Base-by-base conservation (phyloP, 2,797 vertebrate genomes). In the Amphiprion clarkii region DNA sequence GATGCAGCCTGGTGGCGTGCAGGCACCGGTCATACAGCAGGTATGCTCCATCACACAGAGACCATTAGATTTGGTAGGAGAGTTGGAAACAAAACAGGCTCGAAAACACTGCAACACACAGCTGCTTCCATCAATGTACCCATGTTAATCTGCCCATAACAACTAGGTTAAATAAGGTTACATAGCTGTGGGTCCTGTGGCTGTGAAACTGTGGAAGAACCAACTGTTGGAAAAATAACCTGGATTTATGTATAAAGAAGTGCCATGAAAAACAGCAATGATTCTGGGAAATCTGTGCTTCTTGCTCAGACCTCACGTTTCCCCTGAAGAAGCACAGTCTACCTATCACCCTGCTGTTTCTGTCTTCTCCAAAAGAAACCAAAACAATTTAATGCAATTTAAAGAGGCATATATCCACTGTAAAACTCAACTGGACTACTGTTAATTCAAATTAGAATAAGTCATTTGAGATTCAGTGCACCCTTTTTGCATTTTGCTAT, bases 11-110 rank as follows among this genome's bases (percentile, higher is more conserved):
- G 96, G 97, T 6, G 97, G 96, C 5, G 97, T 98, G 55, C 98
- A 99, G 89, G 97, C 98, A 5, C 98, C 98, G 1, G 97, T 99
- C 79, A 99, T 99, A 91, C 98, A 99, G 81, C 98, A 99, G 97
- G 98, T 99, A 84, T 9, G 74, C 29, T 46, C n/a, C 13, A 13
- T 59, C 25, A 61, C 21, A 60, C 63, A 73, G 39, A 42, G 56
- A 51, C 23, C 23, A 31, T 8, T 27, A 19, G 12, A 10, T 60
- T 42, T 25, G 36, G 7, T 25, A 40, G 42, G 54, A 14, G 1
- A 27, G 6, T 44, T 44, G 11, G 7, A 46, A 7, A 19, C 44
- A 46, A 19, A 16, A 7, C 19, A 1, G 17, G 17, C 17, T 46
- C 1, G 17, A 46, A 46, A 7, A 7, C 44, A 6, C 33, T 9